phyloP scores from a whole-genome alignment of 2,113 vertebrate species.

The Cercocebus atys region DNA sequence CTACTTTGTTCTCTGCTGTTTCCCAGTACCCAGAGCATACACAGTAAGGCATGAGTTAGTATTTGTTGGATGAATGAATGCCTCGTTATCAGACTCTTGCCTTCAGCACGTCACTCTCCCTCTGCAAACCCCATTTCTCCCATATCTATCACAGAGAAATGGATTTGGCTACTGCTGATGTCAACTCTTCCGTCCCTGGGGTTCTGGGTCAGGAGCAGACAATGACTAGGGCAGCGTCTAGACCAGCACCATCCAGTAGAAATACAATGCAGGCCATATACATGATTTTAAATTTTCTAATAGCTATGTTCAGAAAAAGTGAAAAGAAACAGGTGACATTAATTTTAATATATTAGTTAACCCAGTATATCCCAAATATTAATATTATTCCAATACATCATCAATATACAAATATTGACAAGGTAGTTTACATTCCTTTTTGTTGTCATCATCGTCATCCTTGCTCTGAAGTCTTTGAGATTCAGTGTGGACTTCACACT shows the following conservation, averaged over 20 bases:
- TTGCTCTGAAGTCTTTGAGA: not conserved
- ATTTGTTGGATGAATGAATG: not conserved
- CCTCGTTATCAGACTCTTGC: not conserved
- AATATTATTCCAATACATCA: not conserved
- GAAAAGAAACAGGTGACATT: not conserved
- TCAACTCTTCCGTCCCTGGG: not conserved
- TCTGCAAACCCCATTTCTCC: not conserved
- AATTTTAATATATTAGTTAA: not conserved
- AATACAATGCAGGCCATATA: not conserved
- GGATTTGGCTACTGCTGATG: not conserved
- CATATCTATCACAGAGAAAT: not conserved
- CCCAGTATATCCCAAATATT: not conserved
- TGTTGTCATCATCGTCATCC: fast-evolving
- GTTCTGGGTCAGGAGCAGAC: not conserved
- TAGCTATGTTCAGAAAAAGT: not conserved
- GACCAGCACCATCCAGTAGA: not conserved
- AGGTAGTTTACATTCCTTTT: not conserved
- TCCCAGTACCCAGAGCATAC: not conserved
- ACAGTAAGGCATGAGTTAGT: not conserved
- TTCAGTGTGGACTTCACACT: not conserved
- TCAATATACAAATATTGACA: not conserved
- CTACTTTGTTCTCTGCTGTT: not conserved
- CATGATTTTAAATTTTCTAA: not conserved
- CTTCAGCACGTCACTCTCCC: not conserved
- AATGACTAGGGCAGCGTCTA: not conserved